phyloP scores from a whole-genome alignment of 1,140 invertebrate species.

The Pseudomyrmex sp. region DNA sequence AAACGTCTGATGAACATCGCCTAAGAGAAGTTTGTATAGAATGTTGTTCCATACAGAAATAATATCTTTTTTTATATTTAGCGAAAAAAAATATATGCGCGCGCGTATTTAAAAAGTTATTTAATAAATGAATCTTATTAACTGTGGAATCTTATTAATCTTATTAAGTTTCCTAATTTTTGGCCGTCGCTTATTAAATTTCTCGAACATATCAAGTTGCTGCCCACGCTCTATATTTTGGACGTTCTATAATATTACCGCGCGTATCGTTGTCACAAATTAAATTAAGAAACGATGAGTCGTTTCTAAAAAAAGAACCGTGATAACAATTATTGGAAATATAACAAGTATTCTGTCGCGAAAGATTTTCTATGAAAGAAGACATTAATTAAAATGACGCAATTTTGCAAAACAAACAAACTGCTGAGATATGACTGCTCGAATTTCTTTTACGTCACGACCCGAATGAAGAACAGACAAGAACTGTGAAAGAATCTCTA shows the following conservation, averaged over 20 bases:
- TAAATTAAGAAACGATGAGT: not conserved
- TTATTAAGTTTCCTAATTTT: not conserved
- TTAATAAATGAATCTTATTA: not conserved
- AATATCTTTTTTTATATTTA: too few species aligned
- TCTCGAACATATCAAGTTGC: not conserved
- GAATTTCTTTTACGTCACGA: too few species aligned
- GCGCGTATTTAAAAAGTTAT: too few species aligned
- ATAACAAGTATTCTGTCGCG: not conserved
- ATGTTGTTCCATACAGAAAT: too few species aligned
- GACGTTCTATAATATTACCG: not conserved
- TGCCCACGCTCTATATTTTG: not conserved
- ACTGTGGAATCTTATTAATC: too few species aligned
- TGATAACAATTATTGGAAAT: not conserved
- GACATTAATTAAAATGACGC: not conserved
- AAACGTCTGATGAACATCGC: too few species aligned
- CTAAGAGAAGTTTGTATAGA: too few species aligned
- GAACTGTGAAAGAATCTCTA: too few species aligned
- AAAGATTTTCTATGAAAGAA: not conserved
- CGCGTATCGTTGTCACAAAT: not conserved
- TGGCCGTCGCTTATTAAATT: not conserved
- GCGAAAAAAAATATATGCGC: too few species aligned
- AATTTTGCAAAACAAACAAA: constrained; percentile 1
- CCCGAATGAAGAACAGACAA: too few species aligned
- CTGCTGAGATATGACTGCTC: not conserved
- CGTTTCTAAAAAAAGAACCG: not conserved